Percentiles rank a stretch among this genome's conserved stretches.
These are phyloP conservation scores for Papilio aristodemus DNA, from an alignment of 1,140 invertebrate genomes.

Conservation along the genomic window DNA sequence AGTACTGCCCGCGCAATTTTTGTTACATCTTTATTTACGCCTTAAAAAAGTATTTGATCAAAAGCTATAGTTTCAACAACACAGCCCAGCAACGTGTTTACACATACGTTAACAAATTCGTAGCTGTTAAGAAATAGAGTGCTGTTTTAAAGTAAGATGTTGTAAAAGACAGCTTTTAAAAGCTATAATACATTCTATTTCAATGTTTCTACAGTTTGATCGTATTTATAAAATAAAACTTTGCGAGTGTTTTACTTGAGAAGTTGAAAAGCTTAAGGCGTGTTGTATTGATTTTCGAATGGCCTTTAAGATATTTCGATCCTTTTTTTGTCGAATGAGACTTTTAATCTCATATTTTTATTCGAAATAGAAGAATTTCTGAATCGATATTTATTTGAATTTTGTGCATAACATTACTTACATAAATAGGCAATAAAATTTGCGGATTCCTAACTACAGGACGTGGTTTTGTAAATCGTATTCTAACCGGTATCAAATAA, in stretches of 20 bases:
- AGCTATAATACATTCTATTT: conserved; percentile 14
- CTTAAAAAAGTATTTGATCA: neutral
- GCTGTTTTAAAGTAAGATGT: conserved; percentile 13
- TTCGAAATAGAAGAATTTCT: too few species aligned
- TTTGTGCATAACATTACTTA: too few species aligned
- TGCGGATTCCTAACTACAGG: too few species aligned
- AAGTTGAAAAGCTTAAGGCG: neutral
- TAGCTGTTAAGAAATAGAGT: conserved; percentile 13
- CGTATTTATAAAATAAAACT: conserved; percentile 20
- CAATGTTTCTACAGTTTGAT: neutral
- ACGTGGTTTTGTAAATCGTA: too few species aligned
- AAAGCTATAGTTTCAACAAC: neutral
- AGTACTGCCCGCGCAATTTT: too few species aligned
- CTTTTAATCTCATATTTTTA: too few species aligned
- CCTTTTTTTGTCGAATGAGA: too few species aligned
- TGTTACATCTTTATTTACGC: neutral
- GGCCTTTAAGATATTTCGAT: too few species aligned
- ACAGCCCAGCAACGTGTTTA: neutral
- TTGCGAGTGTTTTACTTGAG: neutral
- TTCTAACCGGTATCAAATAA: too few species aligned
- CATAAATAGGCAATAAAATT: too few species aligned
- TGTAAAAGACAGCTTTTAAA: conserved; percentile 1
- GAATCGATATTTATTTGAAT: too few species aligned
- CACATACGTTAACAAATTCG: neutral
- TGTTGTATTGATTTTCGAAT: too few species aligned